Conservation (phyloP, 2,797 vertebrate genomes). For the Cephalopachus bancanus region DNA sequence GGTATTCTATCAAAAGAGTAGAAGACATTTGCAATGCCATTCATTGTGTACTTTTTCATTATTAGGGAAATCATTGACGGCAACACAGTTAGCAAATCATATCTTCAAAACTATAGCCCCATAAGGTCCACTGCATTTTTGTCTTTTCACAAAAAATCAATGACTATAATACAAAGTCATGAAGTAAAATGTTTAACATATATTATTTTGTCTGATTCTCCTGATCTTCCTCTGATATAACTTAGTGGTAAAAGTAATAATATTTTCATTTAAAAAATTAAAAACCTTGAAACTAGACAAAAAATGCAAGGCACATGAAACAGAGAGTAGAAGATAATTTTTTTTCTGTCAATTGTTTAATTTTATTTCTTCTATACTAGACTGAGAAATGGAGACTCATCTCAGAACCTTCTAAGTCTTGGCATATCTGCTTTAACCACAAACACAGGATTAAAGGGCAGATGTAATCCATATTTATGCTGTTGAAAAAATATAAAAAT, state of each 20-base stretch:
- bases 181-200: neutral
- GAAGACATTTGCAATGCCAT: neutral
- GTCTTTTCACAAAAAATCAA: neutral
- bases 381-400: neutral
- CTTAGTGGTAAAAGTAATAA: neutral
- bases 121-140: no score
- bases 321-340: neutral
- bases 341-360: neutral
- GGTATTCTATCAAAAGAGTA: neutral
- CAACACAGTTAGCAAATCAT: neutral
- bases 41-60: neutral
- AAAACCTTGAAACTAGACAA: neutral
- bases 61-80: neutral
- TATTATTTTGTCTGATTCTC: neutral
- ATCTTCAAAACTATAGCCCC: neutral
- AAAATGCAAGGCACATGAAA: neutral
- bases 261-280: neutral
- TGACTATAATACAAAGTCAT: neutral
- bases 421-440: neutral
- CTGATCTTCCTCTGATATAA: neutral
- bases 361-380: neutral
- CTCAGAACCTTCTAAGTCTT: neutral
- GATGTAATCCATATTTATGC: neutral
- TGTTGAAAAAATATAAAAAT: slow-evolving; percentile 12
- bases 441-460: slow-evolving; percentile 38